These are phyloP conservation scores for Antigone vipio DNA, from an alignment of 2,113 vertebrate genomes.

Conservation along the genomic window DNA sequence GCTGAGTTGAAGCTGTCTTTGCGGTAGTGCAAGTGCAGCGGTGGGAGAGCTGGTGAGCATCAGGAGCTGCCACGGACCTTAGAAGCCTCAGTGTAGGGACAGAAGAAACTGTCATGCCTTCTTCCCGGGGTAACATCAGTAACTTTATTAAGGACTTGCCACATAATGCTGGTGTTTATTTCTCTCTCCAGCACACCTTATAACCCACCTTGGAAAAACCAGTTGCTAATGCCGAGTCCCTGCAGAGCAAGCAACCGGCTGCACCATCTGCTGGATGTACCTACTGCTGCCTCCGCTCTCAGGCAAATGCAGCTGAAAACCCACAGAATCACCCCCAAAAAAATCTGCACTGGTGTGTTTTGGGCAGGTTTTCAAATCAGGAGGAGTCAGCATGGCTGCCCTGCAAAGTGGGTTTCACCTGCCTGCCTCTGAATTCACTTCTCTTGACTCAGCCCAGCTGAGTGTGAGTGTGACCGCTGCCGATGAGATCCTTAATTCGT, in stretches of 20 bases:
- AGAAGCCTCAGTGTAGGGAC: neutral
- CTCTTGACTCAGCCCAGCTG: neutral
- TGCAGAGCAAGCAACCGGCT: neutral
- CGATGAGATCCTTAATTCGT: neutral
- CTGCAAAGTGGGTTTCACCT: neutral
- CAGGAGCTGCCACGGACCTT: neutral
- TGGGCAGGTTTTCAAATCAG: neutral
- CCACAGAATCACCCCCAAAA: neutral
- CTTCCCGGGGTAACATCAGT: neutral
- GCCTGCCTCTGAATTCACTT: neutral
- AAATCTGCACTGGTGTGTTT: neutral
- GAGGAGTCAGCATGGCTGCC: accelerated
- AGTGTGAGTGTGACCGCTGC: neutral
- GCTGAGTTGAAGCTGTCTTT: neutral
- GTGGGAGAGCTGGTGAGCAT: neutral
- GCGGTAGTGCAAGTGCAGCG: accelerated
- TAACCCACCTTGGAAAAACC: neutral
- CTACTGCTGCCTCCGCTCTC: neutral
- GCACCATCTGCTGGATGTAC: neutral
- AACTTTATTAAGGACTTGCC: neutral
- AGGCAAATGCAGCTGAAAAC: accelerated
- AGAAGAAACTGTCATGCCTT: neutral
- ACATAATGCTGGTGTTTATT: accelerated
- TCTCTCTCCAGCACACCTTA: neutral
- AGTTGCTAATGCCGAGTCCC: neutral